A percentile compares a stretch with the other conserved stretches of the same genome.
Evolutionary conservation across 2,797 vertebrate genomes (phyloP).

Genomic region (Gymnodraco acuticeps): DNA sequence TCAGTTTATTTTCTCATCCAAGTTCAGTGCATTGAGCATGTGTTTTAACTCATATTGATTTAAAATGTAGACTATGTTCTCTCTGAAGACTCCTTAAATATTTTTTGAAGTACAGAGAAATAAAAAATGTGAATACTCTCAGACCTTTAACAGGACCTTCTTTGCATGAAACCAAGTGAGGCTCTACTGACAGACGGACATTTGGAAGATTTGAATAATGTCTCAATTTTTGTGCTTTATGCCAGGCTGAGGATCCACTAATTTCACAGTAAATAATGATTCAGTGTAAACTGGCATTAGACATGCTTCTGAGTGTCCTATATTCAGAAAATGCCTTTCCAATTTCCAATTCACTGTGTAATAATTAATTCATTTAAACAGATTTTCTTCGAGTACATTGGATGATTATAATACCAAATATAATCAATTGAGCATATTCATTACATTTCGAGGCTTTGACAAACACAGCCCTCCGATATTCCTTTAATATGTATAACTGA

Average conservation of each 20-base stretch:
- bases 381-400: constrained; percentile 43
- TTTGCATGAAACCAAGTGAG: constrained; percentile 18
- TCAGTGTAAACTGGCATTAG: constrained; percentile 57
- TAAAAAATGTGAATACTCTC: constrained; percentile 34
- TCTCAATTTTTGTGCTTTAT: constrained; percentile 45
- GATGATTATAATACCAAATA: constrained; percentile 45
- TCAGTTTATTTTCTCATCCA: background rate
- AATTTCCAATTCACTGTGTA: constrained; percentile 46
- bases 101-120: constrained; percentile 19
- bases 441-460: constrained; percentile 41
- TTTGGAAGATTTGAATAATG: constrained; percentile 61
- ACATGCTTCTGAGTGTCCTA: constrained; percentile 60
- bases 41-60: constrained; percentile 12
- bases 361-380: constrained; percentile 61
- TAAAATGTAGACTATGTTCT: constrained; percentile 6
- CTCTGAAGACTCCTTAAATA: constrained; percentile 7
- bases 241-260: constrained; percentile 48
- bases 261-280: constrained; percentile 62
- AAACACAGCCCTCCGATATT: background rate
- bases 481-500: constrained; percentile 21
- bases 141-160: constrained; percentile 28
- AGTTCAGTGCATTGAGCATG: constrained; percentile 4
- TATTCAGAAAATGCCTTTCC: constrained; percentile 58
- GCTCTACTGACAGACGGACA: constrained; percentile 43
- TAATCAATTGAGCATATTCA: constrained; percentile 52